These are phyloP conservation scores for Camponotus pennsylvanicus DNA, from an alignment of 1,140 invertebrate species.

Conservation along the genomic window DNA sequence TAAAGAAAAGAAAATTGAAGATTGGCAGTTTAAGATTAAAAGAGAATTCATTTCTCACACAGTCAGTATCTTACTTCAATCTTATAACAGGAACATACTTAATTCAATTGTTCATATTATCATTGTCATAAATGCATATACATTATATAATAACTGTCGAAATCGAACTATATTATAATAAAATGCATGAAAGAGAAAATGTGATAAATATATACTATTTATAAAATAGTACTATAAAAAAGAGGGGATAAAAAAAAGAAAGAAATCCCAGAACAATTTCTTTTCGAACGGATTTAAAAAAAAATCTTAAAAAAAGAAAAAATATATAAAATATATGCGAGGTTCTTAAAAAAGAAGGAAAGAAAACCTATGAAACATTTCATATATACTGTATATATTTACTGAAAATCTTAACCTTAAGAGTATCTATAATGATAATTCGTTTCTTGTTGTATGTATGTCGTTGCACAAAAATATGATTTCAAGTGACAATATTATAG, in stretches of 20 bases:
- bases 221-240: neutral
- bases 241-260: neutral
- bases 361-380: too few species aligned
- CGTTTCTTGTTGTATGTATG: neutral
- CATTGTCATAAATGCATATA: neutral
- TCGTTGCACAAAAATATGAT: neutral
- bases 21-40: slow-evolving; percentile 1
- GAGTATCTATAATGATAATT: slow-evolving; percentile 17
- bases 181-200: neutral
- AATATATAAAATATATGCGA: neutral
- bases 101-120: neutral
- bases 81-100: neutral
- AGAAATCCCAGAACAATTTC: neutral
- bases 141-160: neutral
- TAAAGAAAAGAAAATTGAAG: neutral
- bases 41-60: neutral
- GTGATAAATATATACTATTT: slow-evolving; percentile 2
- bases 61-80: neutral
- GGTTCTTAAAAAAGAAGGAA: too few species aligned
- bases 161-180: neutral
- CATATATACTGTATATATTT: neutral
- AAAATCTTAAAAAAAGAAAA: neutral
- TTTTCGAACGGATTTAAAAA: neutral
- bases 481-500: neutral
- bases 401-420: slow-evolving; percentile 9